Base-by-base conservation (phyloP, 1,140 invertebrate species). In the Caenorhabditis remanei region DNA sequence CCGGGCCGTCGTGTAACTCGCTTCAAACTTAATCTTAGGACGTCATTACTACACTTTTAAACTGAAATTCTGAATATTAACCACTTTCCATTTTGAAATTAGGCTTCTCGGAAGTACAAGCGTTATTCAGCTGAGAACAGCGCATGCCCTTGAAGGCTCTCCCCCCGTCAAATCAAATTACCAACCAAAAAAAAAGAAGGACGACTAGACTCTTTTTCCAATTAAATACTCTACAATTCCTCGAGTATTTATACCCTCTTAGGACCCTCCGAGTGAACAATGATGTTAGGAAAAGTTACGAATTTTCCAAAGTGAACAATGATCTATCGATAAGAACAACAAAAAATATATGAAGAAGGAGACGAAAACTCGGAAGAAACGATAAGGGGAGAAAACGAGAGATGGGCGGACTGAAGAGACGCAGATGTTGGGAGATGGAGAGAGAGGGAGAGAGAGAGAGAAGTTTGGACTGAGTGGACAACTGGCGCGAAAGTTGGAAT, bases 371-470 rank as follows among this genome's bases (percentile, higher is more conserved):
- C 71, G 71, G 46, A 79, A 41, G 40, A n/a, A n/a, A 14, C 43
- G 40, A 7, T 40, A 46, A 46, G 32, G 14, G 11, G 32, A 58
- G 7, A 65, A 7, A 19, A 71, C 32, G 46, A 79, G 40, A 24
- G 46, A 79, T 79, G 71, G 71, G 71, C 71, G 71, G 71, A 50
- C 71, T n/a, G 71, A 24, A 24, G 71, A 79, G 71, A 41, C n/a
- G 71, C 71, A 79, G 71, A 79, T 46, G n/a, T 19, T 9, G 21
- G 0, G 40, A 71, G 16, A 71, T 8, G n/a, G 65, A 32, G 32
- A 32, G 32, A 32, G 32, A 32, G 11, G 16, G 50, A 53, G 16
- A 16, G 16, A 11, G 50, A 53, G 16, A 19, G 40, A 41, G 40
- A 19, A 41, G 65, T 71, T 71, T 71, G 71, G 71, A 79, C 40